These are phyloP conservation scores for Zaprionus obscuricornis DNA, from an alignment of 2,888 invertebrate genomes.

Conservation along the genomic window DNA sequence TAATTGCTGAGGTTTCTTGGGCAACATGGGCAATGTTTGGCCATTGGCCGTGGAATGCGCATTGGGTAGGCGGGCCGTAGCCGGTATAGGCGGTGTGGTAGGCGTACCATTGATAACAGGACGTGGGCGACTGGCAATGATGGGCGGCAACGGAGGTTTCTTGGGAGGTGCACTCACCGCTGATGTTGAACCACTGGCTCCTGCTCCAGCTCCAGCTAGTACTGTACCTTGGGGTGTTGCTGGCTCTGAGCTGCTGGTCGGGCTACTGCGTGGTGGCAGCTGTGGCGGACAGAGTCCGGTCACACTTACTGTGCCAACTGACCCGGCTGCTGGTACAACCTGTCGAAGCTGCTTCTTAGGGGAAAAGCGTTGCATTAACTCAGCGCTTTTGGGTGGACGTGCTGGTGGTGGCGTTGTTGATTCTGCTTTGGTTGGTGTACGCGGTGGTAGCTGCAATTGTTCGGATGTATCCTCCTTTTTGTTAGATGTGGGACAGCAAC, in stretches of 20 bases:
- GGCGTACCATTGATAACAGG: slow-evolving; percentile 80
- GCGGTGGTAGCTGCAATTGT: slow-evolving; percentile 86
- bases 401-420: slow-evolving; percentile 88
- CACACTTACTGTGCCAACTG: slow-evolving; percentile 40
- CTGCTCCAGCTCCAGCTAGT: background rate
- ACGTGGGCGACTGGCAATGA: slow-evolving; percentile 84
- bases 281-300: slow-evolving; percentile 76
- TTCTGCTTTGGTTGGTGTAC: slow-evolving; percentile 85
- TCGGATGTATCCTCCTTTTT: slow-evolving; percentile 81
- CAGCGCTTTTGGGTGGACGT: slow-evolving; percentile 87
- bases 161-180: slow-evolving; percentile 85
- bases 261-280: slow-evolving; percentile 77
- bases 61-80: slow-evolving; percentile 63
- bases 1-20: slow-evolving; percentile 66
- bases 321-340: slow-evolving; percentile 35
- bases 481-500: slow-evolving; percentile 87
- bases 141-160: slow-evolving; percentile 89
- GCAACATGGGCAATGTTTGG: slow-evolving; percentile 50
- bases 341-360: slow-evolving; percentile 76
- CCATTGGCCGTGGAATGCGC: slow-evolving; percentile 80
- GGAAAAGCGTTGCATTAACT: slow-evolving; percentile 81
- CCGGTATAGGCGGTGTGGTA: slow-evolving; percentile 68
- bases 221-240: slow-evolving; percentile 34
- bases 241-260: slow-evolving; percentile 50
- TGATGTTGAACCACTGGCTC: slow-evolving; percentile 29